A percentile compares a stretch with the other conserved stretches of the same genome.
phyloP scores from a whole-genome alignment of 2,797 vertebrate genomes.

The Phrynocephalus forsythii region DNA sequence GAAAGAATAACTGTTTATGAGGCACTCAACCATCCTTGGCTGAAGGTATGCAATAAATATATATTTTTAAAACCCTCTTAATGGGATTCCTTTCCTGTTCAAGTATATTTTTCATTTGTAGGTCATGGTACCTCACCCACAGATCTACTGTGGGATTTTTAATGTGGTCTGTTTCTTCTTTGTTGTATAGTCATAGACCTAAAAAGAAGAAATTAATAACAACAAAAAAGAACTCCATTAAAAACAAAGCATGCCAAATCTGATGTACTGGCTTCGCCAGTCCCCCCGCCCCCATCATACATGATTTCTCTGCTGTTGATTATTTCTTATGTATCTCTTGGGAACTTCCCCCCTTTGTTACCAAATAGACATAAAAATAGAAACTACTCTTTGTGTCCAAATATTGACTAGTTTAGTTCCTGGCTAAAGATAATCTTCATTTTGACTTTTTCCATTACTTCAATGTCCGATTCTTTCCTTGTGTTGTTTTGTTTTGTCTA shows the following conservation, averaged over 20 bases:
- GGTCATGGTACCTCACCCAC: background rate
- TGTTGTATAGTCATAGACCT: too few species aligned
- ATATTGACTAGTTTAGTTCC: background rate
- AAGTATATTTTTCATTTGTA: background rate
- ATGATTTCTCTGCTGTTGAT: background rate
- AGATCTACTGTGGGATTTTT: background rate
- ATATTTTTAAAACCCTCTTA: background rate
- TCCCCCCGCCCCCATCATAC: background rate
- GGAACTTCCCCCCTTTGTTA: background rate
- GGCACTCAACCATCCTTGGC: conserved; percentile 98
- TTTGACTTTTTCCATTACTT: background rate
- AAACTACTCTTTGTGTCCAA: background rate
- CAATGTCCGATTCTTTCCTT: too few species aligned
- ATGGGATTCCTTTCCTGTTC: background rate
- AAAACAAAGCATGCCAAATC: too few species aligned
- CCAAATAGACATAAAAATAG: background rate
- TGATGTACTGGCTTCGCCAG: background rate
- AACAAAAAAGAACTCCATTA: too few species aligned
- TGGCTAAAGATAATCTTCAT: too few species aligned
- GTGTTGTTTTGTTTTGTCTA: background rate
- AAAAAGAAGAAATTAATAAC: too few species aligned
- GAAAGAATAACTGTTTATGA: conserved; percentile 99
- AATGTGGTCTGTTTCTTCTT: background rate
- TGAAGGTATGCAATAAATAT: conserved; percentile 85
- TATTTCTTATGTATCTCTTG: background rate